These are phyloP conservation scores for Acanthurus lineatus DNA, from an alignment of 2,797 vertebrate genomes.

Conservation along the genomic window DNA sequence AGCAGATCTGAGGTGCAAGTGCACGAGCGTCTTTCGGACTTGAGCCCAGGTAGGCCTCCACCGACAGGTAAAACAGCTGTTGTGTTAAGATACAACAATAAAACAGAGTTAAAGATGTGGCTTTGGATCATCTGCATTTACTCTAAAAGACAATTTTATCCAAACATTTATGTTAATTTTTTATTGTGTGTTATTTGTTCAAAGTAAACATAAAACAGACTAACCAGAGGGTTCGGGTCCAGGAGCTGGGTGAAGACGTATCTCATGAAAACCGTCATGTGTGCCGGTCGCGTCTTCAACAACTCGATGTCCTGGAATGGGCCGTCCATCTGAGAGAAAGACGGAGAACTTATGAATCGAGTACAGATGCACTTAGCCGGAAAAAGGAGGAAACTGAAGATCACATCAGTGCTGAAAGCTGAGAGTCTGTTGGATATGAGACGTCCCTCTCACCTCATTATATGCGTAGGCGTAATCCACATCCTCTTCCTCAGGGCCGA, in stretches of 20 bases:
- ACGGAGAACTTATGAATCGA: neutral
- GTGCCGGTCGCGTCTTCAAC: constrained; percentile 90
- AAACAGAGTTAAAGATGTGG: neutral
- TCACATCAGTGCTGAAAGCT: neutral
- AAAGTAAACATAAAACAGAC: constrained; percentile 8
- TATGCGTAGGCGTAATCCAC: constrained; percentile 87
- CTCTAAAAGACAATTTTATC: neutral
- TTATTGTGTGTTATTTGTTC: too few relatives aligned
- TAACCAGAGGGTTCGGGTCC: constrained; percentile 93
- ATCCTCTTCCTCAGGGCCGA: constrained; percentile 93
- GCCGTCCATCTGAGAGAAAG: constrained; percentile 83
- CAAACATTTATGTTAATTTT: neutral
- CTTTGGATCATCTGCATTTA: neutral
- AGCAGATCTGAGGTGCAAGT: constrained; percentile 92
- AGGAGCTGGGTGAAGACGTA: constrained; percentile 94
- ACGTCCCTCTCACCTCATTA: constrained; percentile 87
- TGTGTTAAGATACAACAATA: neutral
- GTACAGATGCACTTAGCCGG: fast-evolving
- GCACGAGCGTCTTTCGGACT: constrained; percentile 88
- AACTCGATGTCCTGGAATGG: constrained; percentile 93
- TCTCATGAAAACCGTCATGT: constrained; percentile 93
- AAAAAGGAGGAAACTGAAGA: neutral
- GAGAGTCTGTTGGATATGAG: neutral
- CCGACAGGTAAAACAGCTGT: constrained; percentile 93
- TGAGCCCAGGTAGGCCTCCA: constrained; percentile 91